A percentile compares a stretch with the other conserved stretches of the same genome.
These are phyloP conservation scores for Perca flavescens DNA, from an alignment of 2,113 vertebrate species.

Conservation along the genomic window DNA sequence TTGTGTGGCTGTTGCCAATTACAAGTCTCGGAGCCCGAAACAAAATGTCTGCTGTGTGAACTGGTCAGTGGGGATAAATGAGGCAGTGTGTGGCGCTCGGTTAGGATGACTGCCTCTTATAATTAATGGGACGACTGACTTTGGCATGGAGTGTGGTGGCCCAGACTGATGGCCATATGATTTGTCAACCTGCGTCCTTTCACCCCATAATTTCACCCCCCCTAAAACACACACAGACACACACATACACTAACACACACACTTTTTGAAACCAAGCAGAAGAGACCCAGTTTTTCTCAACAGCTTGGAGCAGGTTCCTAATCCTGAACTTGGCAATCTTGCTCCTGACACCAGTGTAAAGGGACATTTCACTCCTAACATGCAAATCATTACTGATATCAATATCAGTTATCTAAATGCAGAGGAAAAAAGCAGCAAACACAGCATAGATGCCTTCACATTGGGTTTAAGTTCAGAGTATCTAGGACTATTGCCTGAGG, in stretches of 20 bases:
- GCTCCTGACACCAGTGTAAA: conserved; percentile 49
- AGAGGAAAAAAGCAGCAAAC: neutral
- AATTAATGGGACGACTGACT: conserved; percentile 78
- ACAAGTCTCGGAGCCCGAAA: conserved; percentile 57
- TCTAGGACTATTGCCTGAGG: conserved; percentile 28
- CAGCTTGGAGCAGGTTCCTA: neutral
- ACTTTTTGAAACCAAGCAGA: conserved; percentile 4
- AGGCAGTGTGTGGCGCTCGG: conserved; percentile 67
- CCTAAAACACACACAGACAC: neutral
- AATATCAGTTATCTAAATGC: conserved; percentile 26
- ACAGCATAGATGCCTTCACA: neutral
- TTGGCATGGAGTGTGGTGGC: conserved; percentile 62
- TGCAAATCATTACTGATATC: conserved; percentile 51
- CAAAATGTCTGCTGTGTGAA: conserved; percentile 78
- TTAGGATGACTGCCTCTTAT: conserved; percentile 62
- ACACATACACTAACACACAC: conserved; percentile 9
- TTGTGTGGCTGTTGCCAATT: conserved; percentile 77
- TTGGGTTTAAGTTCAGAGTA: conserved; percentile 37
- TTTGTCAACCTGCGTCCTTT: conserved; percentile 66
- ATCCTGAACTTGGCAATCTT: neutral
- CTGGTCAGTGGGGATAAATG: conserved; percentile 68
- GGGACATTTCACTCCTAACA: conserved; percentile 25
- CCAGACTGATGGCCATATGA: conserved; percentile 61
- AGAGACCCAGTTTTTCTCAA: neutral
- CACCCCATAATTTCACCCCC: conserved; percentile 42